These are phyloP conservation scores for Thamnophis sirtalis DNA, from an alignment of 2,113 vertebrate genomes.

Conservation along the genomic window DNA sequence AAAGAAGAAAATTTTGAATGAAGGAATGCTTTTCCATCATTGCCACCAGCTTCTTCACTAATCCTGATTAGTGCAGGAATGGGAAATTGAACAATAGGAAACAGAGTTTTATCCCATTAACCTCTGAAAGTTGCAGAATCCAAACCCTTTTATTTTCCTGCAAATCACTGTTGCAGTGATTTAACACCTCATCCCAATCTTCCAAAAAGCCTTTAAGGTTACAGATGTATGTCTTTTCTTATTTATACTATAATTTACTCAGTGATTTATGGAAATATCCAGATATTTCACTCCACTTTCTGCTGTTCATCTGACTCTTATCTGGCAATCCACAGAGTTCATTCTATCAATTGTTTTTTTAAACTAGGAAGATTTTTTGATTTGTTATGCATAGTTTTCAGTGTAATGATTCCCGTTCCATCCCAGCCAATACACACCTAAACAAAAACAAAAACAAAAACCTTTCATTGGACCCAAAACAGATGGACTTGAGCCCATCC, in stretches of 20 bases:
- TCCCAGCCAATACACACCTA: not conserved
- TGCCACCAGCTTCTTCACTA: not conserved
- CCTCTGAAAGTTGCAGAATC: not conserved
- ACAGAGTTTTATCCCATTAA: not conserved
- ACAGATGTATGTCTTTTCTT: not conserved
- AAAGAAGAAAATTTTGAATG: not conserved
- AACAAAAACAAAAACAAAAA: not conserved
- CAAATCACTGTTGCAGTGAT: too few relatives aligned
- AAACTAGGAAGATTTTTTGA: not conserved
- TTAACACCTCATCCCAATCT: not conserved
- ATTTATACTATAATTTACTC: not conserved
- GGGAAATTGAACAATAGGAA: not conserved
- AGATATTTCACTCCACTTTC: not conserved
- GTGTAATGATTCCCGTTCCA: not conserved
- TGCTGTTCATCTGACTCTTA: not conserved
- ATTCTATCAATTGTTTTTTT: not conserved
- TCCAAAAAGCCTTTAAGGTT: not conserved
- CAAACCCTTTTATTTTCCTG: not conserved
- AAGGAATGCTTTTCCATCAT: not conserved
- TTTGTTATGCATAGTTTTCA: not conserved
- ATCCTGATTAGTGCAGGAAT: not conserved
- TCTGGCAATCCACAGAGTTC: not conserved
- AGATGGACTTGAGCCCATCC: not conserved
- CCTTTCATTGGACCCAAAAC: not conserved
- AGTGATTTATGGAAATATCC: not conserved